Percentiles rank a stretch among this genome's conserved stretches.
These are phyloP conservation scores for Chloroceryle amazona DNA, from an alignment of 2,797 vertebrate genomes.

Conservation along the genomic window DNA sequence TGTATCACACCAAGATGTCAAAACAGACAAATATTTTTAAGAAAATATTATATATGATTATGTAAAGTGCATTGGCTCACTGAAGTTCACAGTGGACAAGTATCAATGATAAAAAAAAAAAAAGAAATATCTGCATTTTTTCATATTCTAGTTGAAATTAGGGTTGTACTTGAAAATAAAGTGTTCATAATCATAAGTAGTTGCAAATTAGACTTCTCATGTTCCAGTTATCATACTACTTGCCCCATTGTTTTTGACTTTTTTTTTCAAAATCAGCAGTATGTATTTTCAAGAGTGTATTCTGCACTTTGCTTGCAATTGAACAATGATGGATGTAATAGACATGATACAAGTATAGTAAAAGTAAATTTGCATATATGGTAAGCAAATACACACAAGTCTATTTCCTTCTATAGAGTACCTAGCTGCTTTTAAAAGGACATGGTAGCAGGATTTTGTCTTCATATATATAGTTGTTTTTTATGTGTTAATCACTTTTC, in stretches of 20 bases:
- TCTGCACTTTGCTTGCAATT: background rate
- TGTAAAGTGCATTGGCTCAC: background rate
- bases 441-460: rapidly evolving
- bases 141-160: background rate
- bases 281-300: background rate
- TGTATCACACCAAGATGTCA: background rate
- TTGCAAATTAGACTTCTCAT: background rate
- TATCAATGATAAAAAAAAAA: background rate
- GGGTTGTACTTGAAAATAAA: background rate
- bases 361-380: background rate
- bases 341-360: too few relatives aligned
- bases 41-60: background rate
- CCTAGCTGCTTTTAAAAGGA: background rate
- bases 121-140: background rate
- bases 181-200: background rate
- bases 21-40: background rate
- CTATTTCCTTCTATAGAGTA: background rate
- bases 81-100: background rate
- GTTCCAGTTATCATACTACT: background rate
- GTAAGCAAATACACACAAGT: background rate
- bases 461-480: background rate
- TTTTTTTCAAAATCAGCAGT: background rate
- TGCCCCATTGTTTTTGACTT: background rate
- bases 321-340: background rate
- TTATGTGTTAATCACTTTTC: background rate